Percentiles rank a stretch among this genome's conserved stretches.
Evolutionary conservation across 2,888 invertebrate species (phyloP).

Genomic region (Margaritifera margaritifera): DNA sequence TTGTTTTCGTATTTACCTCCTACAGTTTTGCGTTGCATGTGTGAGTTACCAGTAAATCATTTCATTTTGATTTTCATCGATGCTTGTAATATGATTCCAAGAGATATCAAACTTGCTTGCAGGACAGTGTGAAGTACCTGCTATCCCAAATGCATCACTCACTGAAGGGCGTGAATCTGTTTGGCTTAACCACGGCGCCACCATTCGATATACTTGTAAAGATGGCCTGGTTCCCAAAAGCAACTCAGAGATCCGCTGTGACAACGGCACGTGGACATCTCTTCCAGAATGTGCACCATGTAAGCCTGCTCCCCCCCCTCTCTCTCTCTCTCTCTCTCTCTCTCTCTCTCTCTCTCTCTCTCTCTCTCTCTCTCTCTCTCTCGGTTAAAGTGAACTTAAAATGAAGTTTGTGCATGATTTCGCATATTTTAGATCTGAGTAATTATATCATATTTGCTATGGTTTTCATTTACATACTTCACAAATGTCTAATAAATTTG

Average conservation of each 20-base stretch:
- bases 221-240: conserved; percentile 59
- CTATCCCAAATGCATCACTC: conserved; percentile 74
- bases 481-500: too few species aligned
- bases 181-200: conserved; percentile 58
- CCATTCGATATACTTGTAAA: conserved; percentile 57
- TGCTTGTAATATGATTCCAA: too few species aligned
- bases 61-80: too few species aligned
- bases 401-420: too few species aligned
- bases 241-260: conserved; percentile 77
- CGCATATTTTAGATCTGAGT: too few species aligned
- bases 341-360: conserved; percentile 5
- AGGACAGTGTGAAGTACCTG: conserved; percentile 92
- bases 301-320: conserved; percentile 67
- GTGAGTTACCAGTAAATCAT: too few species aligned
- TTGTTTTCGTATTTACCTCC: too few species aligned
- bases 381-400: too few species aligned
- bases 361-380: neutral
- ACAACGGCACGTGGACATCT: conserved; percentile 96
- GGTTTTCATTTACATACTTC: too few species aligned
- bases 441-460: too few species aligned
- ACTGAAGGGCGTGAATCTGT: conserved; percentile 44
- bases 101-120: neutral
- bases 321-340: conserved; percentile 2
- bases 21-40: too few species aligned
- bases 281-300: conserved; percentile 91